Evolutionary conservation across 2,888 invertebrate genomes (phyloP).

Genomic region (Thera obeliscata): DNA sequence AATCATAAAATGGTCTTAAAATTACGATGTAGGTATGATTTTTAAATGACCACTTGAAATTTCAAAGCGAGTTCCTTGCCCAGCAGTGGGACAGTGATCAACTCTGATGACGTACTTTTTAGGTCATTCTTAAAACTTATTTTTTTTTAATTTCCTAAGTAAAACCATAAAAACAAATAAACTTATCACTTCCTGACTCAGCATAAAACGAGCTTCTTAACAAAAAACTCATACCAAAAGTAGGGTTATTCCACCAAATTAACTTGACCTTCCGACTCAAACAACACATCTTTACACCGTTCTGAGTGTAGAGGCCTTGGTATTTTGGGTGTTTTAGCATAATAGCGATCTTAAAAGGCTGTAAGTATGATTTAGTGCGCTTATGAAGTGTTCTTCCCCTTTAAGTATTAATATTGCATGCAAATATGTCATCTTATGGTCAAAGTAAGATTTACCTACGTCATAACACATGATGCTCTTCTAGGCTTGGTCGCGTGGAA

Average conservation of each 20-base stretch:
- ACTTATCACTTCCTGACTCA: conserved; percentile 52
- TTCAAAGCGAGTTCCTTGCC: no score
- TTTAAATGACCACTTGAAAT: no score
- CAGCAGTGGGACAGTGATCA: no score
- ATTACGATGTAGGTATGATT: no score
- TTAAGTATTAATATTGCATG: conserved; percentile 31
- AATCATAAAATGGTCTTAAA: no score
- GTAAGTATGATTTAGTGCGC: conserved; percentile 68
- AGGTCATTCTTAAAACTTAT: no score
- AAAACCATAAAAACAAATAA: conserved; percentile 11
- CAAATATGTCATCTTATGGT: conserved; percentile 30
- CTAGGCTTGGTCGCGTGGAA: no score
- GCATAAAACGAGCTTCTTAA: conserved; percentile 62
- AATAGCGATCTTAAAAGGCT: conserved; percentile 60
- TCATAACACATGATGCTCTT: not conserved
- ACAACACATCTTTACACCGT: not conserved
- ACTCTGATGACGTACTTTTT: no score
- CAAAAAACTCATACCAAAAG: conserved; percentile 54
- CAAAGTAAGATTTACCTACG: conserved; percentile 26
- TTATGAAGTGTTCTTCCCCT: conserved; percentile 56
- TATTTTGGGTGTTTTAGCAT: conserved; percentile 47
- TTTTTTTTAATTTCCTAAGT: not conserved
- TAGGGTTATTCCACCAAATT: conserved; percentile 52
- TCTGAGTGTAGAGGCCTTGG: conserved; percentile 35
- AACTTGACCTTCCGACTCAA: conserved; percentile 39